Conservation (phyloP, 2,797 vertebrate genomes). For the Linurgus olivaceus region DNA sequence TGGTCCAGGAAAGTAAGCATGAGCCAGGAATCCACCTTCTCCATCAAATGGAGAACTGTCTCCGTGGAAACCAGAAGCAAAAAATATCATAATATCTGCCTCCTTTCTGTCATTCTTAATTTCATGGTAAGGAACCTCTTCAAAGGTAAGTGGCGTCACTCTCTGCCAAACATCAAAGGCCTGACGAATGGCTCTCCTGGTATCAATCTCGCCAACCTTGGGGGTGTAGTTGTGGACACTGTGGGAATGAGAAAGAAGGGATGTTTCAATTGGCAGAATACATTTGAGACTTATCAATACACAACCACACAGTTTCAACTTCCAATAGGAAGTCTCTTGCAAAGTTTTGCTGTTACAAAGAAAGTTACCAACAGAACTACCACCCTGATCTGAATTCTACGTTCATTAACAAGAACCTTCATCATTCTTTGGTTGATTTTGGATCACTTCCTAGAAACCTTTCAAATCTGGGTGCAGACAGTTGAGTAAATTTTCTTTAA, state of each 20-base stretch:
- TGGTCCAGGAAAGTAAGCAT: slow-evolving; percentile 96
- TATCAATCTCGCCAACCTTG: slow-evolving; percentile 95
- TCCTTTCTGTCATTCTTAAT: slow-evolving; percentile 95
- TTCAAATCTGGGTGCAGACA: background rate
- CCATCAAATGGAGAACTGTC: slow-evolving; percentile 98
- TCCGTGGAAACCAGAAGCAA: slow-evolving; percentile 97
- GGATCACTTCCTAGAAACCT: background rate
- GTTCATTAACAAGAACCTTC: background rate
- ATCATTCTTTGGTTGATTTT: background rate
- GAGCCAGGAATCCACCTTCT: slow-evolving; percentile 95
- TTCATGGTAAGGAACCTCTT: slow-evolving; percentile 92
- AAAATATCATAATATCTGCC: slow-evolving; percentile 99
- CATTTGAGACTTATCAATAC: background rate
- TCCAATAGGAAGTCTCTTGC: background rate
- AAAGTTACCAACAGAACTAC: background rate
- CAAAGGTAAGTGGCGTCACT: slow-evolving; percentile 94
- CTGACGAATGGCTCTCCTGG: slow-evolving; percentile 90
- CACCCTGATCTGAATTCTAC: background rate
- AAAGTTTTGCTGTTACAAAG: background rate
- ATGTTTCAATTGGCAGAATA: background rate
- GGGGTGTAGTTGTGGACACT: slow-evolving; percentile 98
- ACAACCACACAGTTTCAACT: background rate
- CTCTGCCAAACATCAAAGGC: slow-evolving; percentile 98
- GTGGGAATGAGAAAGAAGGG: slow-evolving; percentile 35
- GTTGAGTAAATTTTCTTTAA: background rate